A percentile compares a stretch with the other conserved stretches of the same genome.
Conservation (phyloP, 2,797 vertebrate genomes). For the Sebastolobus altivelis region DNA sequence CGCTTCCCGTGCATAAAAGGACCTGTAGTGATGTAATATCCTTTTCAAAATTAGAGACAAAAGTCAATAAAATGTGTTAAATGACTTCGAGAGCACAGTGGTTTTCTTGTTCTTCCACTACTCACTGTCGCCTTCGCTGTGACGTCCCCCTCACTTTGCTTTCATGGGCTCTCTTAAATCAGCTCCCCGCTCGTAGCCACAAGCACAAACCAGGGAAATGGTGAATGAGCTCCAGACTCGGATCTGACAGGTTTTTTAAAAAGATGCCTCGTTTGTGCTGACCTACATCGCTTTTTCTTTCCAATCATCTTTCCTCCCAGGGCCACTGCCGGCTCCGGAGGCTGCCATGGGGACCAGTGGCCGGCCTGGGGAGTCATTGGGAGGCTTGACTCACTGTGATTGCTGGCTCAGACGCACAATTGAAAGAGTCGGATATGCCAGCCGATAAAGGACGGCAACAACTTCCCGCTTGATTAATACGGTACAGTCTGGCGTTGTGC, state of each 20-base stretch:
- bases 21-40: not conserved
- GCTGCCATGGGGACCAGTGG: slow-evolving; percentile 55
- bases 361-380: slow-evolving; percentile 65
- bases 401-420: slow-evolving; percentile 62
- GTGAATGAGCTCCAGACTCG: slow-evolving; percentile 70
- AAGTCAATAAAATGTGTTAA: slow-evolving; percentile 19
- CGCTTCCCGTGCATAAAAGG: slow-evolving; percentile 8
- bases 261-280: slow-evolving; percentile 78
- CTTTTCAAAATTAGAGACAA: slow-evolving; percentile 13
- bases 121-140: slow-evolving; percentile 41
- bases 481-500: slow-evolving; percentile 47
- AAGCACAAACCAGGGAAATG: slow-evolving; percentile 54
- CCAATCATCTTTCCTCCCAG: slow-evolving; percentile 73
- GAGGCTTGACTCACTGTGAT: slow-evolving; percentile 68
- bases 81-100: not conserved
- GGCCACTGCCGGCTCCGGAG: slow-evolving; percentile 52
- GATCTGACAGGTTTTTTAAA: slow-evolving; percentile 72
- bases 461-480: slow-evolving; percentile 71
- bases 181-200: slow-evolving; percentile 49
- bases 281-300: slow-evolving; percentile 80
- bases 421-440: slow-evolving; percentile 60
- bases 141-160: slow-evolving; percentile 31
- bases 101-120: not conserved
- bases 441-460: slow-evolving; percentile 63
- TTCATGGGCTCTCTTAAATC: slow-evolving; percentile 62